Percentiles rank a stretch among this genome's conserved stretches.
Evolutionary conservation across 1,140 invertebrate genomes (phyloP).

Genomic region (Plectrocnemia conspersa): DNA sequence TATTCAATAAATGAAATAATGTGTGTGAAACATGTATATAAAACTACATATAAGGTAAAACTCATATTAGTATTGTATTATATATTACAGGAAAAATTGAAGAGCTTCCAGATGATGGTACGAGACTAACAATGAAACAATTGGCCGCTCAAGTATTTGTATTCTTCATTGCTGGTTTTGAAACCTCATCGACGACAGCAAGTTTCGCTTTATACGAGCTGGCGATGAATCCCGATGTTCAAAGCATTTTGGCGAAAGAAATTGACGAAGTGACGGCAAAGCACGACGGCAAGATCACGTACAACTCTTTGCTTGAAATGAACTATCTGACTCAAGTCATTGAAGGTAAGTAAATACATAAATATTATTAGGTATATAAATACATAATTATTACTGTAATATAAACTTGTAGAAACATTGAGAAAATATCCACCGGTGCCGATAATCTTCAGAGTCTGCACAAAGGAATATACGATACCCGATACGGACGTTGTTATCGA

Average conservation of each 20-base stretch:
- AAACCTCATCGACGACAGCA: constrained; percentile 57
- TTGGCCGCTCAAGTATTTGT: constrained; percentile 49
- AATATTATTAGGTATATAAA: constrained; percentile 33
- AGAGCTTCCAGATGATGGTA: constrained; percentile 12
- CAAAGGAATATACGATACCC: constrained; percentile 43
- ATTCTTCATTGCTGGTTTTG: constrained; percentile 57
- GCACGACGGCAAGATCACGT: constrained; percentile 45
- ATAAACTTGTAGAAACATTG: constrained; percentile 37
- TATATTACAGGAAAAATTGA: constrained; percentile 1
- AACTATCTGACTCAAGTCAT: constrained; percentile 43
- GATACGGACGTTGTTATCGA: constrained; percentile 47
- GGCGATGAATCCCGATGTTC: constrained; percentile 52
- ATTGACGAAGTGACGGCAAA: constrained; percentile 45
- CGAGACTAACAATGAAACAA: constrained; percentile 29
- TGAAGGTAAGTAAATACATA: constrained; percentile 36
- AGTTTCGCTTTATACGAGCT: constrained; percentile 52
- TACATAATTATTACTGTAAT: not conserved
- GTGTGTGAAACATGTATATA: too few relatives aligned
- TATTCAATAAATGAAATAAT: too few relatives aligned
- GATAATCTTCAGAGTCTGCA: constrained; percentile 34
- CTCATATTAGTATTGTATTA: too few relatives aligned
- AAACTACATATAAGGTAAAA: too few relatives aligned
- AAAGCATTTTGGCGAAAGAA: constrained; percentile 52
- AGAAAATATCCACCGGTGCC: constrained; percentile 38
- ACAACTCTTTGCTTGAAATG: constrained; percentile 48